Percentiles rank a stretch among this genome's conserved stretches.
phyloP scores from a whole-genome alignment of 1,140 invertebrate genomes.

The Megalopta genalis region DNA sequence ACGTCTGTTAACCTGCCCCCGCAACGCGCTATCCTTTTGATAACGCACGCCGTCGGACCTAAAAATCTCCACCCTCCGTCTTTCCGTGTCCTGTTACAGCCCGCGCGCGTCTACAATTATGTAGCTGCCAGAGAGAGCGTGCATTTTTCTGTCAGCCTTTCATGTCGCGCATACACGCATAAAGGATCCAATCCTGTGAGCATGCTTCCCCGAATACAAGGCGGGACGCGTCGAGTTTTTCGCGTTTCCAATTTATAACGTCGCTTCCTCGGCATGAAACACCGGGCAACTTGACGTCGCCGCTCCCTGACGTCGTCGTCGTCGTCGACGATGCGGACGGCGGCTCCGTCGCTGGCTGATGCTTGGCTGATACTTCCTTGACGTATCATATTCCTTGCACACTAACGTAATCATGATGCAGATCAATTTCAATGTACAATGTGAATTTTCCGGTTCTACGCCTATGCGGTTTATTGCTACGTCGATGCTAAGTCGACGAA shows the following conservation, averaged over 20 bases:
- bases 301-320: neutral
- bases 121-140: neutral
- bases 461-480: no score
- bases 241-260: constrained; percentile 31
- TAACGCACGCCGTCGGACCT: neutral
- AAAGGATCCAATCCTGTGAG: neutral
- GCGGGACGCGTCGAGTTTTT: constrained; percentile 18
- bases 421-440: neutral
- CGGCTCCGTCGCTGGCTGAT: neutral
- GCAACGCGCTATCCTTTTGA: neutral
- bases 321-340: no score
- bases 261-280: constrained; percentile 12
- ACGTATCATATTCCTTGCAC: constrained; percentile 23
- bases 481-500: no score
- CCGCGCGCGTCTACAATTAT: constrained; percentile 13
- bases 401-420: neutral
- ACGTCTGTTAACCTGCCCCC: neutral
- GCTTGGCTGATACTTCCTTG: neutral
- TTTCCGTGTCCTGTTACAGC: neutral
- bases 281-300: neutral
- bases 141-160: constrained; percentile 15
- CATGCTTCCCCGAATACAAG: neutral
- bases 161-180: neutral
- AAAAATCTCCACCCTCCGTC: neutral
- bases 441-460: no score